Evolutionary conservation across 2,797 vertebrate species (phyloP).

Genomic region (Scyliorhinus canicula): DNA sequence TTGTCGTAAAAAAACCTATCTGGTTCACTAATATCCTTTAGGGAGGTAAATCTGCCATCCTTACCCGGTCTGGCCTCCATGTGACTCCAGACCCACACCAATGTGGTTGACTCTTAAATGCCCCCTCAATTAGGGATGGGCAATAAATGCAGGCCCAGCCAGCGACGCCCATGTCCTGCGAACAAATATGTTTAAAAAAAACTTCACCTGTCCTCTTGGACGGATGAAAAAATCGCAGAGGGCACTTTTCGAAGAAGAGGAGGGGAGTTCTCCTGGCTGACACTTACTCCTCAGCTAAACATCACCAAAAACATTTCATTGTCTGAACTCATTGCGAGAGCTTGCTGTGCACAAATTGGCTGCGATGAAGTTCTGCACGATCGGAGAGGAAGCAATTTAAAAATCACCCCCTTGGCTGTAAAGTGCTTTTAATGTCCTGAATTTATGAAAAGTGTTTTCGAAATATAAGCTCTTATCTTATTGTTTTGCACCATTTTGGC

Average conservation of each 20-base stretch:
- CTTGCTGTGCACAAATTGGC: neutral
- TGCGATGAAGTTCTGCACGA: neutral
- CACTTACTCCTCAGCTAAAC: neutral
- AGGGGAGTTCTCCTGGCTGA: neutral
- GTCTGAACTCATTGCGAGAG: neutral
- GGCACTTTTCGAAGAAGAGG: neutral
- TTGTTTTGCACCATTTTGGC: neutral
- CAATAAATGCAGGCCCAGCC: too few species aligned
- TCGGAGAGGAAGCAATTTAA: neutral
- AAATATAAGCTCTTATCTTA: neutral
- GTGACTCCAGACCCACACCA: too few species aligned
- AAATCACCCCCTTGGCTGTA: neutral
- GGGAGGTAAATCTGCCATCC: too few species aligned
- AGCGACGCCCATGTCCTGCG: too few species aligned
- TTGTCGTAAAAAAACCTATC: too few species aligned
- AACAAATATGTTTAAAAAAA: too few species aligned
- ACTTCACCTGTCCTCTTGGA: neutral
- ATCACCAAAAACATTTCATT: neutral
- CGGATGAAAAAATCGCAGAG: neutral
- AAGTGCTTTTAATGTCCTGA: neutral
- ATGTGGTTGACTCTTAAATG: too few species aligned
- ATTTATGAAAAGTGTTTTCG: neutral
- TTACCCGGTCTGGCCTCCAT: too few species aligned
- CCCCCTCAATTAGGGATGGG: too few species aligned
- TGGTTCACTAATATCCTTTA: too few species aligned